Base-by-base conservation (phyloP, 2,888 invertebrate genomes). In the Biston stratarius region DNA sequence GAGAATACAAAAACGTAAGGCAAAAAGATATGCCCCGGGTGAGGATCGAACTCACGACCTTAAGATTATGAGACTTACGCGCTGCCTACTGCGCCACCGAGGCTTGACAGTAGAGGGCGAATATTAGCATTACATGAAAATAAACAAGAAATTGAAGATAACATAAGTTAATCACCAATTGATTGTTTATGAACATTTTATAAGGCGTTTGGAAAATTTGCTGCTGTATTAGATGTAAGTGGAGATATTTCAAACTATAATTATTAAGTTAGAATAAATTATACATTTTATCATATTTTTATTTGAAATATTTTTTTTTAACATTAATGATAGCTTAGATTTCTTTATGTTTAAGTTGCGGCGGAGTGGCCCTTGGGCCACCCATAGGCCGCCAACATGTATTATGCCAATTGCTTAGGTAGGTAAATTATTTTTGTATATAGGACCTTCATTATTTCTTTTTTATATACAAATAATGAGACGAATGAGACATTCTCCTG, bases 1-100 rank as follows among this genome's bases (percentile, higher is more conserved):
- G 10, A 57, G 34, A 44, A 57, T 33, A 5, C 8, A 56, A 56
- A 11, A 34, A 34, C 1, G 0, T 0, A 0, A n/a, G 14, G 5
- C 96, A 96, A 96, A 96, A 96, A 96, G 95, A 96, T 74, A 77
- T 96, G 96, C 96, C 96, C 97, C 96, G 96, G 96, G 97, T 97
- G 97, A 97, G 97, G 97, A 96, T 97, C 97, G 97, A 97, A 97
- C 97, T 97, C 97, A 97, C 97, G 97, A 97, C 97, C 97, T 97
- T 97, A 96, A 96, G 96, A 96, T 96, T 96, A 96, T 96, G 96
- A 96, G 96, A 97, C 96, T 96, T 96, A 96, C 96, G 96, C 96
- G 96, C 96, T 96, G 95, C 96, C 77, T 77, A 77, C 77, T 77
- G 77, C 82, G 82, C 82, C 75, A 82, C 80, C 81, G 59, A 64